Base-by-base conservation (phyloP, 2,888 invertebrate genomes). In the Perizoma flavofasciatum region DNA sequence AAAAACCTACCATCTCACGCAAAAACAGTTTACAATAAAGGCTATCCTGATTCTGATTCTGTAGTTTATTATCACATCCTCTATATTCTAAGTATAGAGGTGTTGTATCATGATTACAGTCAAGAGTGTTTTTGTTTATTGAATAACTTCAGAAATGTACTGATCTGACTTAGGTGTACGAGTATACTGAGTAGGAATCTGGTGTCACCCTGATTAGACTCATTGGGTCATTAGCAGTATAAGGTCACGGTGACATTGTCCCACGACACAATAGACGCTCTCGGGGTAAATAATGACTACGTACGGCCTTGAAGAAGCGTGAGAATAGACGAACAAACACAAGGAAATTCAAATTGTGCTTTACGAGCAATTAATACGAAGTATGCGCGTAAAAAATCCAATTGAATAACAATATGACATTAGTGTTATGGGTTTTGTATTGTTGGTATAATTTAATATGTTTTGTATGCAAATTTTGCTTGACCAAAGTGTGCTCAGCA, bases 261-360 rank as follows among this genome's bases (percentile, higher is more conserved):
- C 35, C 61, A 62, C 49, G 40, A 32, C 48, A 62, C 58, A 58
- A 62, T 62, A 62, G 62, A 5, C 37, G 41, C 44, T 48, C 35
- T 6, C 48, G 10, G 57, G 51, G 55, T 35, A 10, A 40, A 57
- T 58, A 60, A 56, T 51, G 56, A 35, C 55, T 48, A 44, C 45
- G 10, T n/a, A 7, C 58, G 49, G 63, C 68, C 68, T 69, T 69
- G 68, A 50, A 66, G 69, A 69, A 66, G 69, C 69, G 69, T 69
- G 69, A 60, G 69, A 69, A 62, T 9, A 45, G 55, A 39, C 50
- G 55, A 61, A 67, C 53, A 60, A 45, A 50, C 49, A 55, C 55
- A 39, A 68, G 68, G 68, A 68, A 68, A 60, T 40, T 61, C 44
- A 54, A 61, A 53, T 61, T 47, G 46, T 64, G 60, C 50, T 63